phyloP scores from a whole-genome alignment of 2,797 vertebrate genomes.

The Neostethus bicornis region DNA sequence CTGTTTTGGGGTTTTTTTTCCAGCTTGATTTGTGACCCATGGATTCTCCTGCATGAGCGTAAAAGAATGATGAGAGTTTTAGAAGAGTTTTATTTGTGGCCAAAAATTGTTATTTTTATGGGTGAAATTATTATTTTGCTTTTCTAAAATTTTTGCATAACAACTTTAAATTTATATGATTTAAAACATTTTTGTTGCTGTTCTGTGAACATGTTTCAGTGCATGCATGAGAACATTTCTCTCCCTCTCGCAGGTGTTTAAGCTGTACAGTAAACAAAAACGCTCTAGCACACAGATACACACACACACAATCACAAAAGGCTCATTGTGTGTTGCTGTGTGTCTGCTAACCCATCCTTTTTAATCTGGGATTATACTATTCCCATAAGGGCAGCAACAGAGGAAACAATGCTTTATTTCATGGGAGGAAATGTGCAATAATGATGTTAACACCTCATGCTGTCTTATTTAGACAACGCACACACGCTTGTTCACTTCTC shows the following conservation, averaged over 20 bases:
- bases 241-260: slow-evolving; percentile 70
- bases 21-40: slow-evolving; percentile 65
- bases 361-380: slow-evolving; percentile 80
- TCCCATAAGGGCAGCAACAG: slow-evolving; percentile 65
- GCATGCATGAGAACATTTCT: slow-evolving; percentile 52
- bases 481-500: slow-evolving; percentile 10
- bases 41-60: slow-evolving; percentile 76
- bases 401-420: slow-evolving; percentile 77
- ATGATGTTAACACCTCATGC: slow-evolving; percentile 74
- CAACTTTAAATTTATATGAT: too few relatives aligned
- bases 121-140: too few relatives aligned
- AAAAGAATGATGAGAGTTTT: slow-evolving; percentile 67
- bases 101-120: too few relatives aligned
- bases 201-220: slow-evolving; percentile 31
- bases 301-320: slow-evolving; percentile 65
- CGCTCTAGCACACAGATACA: slow-evolving; percentile 40
- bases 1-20: slow-evolving; percentile 72
- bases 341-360: slow-evolving; percentile 70
- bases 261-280: slow-evolving; percentile 71
- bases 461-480: slow-evolving; percentile 66
- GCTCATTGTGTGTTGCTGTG: slow-evolving; percentile 71
- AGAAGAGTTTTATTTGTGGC: too few relatives aligned
- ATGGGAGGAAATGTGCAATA: slow-evolving; percentile 73
- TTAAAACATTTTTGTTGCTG: slow-evolving; percentile 16
- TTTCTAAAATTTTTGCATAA: too few relatives aligned